Evolutionary conservation across 2,888 invertebrate species (phyloP).

Genomic region (Trissoscelio sp.): DNA sequence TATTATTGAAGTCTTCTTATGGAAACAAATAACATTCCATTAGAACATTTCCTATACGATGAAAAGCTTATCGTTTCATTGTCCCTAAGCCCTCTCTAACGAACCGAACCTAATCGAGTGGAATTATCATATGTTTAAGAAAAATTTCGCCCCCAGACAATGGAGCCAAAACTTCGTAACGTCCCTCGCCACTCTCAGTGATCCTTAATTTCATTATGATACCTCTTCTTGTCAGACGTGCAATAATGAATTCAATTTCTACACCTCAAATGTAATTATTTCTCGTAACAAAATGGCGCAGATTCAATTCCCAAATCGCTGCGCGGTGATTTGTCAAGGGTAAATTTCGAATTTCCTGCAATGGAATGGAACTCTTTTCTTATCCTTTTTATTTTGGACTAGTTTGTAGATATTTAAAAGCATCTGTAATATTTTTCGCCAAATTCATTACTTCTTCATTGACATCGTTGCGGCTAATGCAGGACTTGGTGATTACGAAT

Average conservation of each 20-base stretch:
- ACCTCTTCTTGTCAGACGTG: conserved; percentile 21
- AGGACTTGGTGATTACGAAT: conserved; percentile 23
- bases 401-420: not conserved
- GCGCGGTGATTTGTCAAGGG: not conserved
- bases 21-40: conserved; percentile 10
- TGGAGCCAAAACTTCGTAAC: conserved; percentile 18
- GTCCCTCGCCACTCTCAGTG: not conserved
- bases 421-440: not conserved
- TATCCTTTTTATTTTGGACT: not conserved
- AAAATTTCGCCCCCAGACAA: conserved; percentile 9
- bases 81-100: not conserved
- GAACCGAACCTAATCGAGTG: conserved; percentile 35
- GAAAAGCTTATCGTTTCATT: conserved; percentile 12
- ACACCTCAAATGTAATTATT: conserved; percentile 26
- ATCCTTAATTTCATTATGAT: conserved; percentile 26
- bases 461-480: conserved; percentile 8
- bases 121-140: conserved; percentile 33
- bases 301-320: conserved; percentile 9
- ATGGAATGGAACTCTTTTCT: not conserved
- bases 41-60: not conserved
- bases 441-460: conserved; percentile 30
- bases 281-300: conserved; percentile 14
- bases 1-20: conserved; percentile 8
- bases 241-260: conserved; percentile 26
- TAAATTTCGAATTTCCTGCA: not conserved